Evolutionary conservation across 2,888 invertebrate genomes (phyloP).

Genomic region (Tanytarsus gracilentus): DNA sequence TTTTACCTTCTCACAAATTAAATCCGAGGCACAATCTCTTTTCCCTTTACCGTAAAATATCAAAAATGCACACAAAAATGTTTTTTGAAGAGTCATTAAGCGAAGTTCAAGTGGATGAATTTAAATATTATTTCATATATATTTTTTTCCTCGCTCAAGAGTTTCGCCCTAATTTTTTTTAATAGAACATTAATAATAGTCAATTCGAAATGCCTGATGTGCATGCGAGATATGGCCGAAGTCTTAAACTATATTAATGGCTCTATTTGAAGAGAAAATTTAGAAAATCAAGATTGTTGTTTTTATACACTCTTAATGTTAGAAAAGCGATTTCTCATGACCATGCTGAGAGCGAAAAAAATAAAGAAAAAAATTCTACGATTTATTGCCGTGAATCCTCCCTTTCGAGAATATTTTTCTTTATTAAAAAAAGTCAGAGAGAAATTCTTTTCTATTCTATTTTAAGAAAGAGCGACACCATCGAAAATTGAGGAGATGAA

Average conservation of each 20-base stretch:
- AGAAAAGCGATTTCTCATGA: not conserved
- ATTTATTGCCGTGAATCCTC: conserved; percentile 16
- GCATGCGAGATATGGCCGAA: not conserved
- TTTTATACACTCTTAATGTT: conserved; percentile 16
- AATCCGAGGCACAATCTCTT: too few relatives aligned
- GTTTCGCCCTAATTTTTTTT: not conserved
- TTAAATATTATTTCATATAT: not conserved
- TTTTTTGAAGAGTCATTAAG: not conserved
- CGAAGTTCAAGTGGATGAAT: not conserved
- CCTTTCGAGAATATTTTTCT: not conserved
- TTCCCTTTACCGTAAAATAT: too few relatives aligned
- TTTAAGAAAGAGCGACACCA: conserved; percentile 10
- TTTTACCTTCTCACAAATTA: too few relatives aligned
- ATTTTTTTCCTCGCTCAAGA: not conserved
- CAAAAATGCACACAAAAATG: not conserved
- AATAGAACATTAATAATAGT: not conserved
- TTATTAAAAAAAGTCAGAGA: not conserved
- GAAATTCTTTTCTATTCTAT: conserved; percentile 6
- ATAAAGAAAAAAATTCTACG: conserved; percentile 1
- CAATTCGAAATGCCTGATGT: not conserved
- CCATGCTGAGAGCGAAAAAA: not conserved
- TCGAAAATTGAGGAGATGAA: not conserved
- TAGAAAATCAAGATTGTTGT: conserved; percentile 9
- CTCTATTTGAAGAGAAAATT: conserved; percentile 2
- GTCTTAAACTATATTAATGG: conserved; percentile 5